Conservation (phyloP, 2,113 vertebrate genomes). For the Gadus chalcogrammus region DNA sequence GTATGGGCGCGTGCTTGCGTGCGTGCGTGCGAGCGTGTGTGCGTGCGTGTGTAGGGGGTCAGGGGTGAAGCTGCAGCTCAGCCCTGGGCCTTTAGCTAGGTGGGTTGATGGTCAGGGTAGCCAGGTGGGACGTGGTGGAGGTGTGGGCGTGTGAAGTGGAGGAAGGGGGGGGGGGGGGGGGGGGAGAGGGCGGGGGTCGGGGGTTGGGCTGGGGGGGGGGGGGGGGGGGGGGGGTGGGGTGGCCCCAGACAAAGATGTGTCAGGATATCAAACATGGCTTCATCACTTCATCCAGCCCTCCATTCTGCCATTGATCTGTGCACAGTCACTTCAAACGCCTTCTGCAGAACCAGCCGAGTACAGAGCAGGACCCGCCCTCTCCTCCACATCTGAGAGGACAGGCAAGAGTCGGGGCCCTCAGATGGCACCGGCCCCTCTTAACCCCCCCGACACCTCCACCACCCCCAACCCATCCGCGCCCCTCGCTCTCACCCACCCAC, state of each 20-base stretch:
- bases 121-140: too few relatives aligned
- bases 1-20: too few relatives aligned
- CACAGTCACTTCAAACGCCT: conserved; percentile 37
- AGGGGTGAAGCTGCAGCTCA: background rate
- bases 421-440: conserved; percentile 23
- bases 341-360: conserved; percentile 30
- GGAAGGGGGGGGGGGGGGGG: too few relatives aligned
- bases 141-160: too few relatives aligned
- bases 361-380: conserved; percentile 40
- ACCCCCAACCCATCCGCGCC: conserved; percentile 23
- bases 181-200: too few relatives aligned
- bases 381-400: conserved; percentile 34
- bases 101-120: background rate
- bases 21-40: background rate
- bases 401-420: conserved; percentile 18
- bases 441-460: conserved; percentile 14
- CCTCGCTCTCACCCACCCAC: background rate
- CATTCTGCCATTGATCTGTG: conserved; percentile 37
- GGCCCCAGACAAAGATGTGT: conserved; percentile 30
- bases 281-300: conserved; percentile 33
- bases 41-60: background rate
- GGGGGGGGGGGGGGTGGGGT: too few relatives aligned
- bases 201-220: too few relatives aligned
- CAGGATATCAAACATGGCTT: conserved; percentile 40
- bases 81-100: background rate